Evolutionary conservation across 2,888 invertebrate genomes (phyloP), one percentile per base, ranked within the genome.

Genomic region (Elegia similella): DNA sequence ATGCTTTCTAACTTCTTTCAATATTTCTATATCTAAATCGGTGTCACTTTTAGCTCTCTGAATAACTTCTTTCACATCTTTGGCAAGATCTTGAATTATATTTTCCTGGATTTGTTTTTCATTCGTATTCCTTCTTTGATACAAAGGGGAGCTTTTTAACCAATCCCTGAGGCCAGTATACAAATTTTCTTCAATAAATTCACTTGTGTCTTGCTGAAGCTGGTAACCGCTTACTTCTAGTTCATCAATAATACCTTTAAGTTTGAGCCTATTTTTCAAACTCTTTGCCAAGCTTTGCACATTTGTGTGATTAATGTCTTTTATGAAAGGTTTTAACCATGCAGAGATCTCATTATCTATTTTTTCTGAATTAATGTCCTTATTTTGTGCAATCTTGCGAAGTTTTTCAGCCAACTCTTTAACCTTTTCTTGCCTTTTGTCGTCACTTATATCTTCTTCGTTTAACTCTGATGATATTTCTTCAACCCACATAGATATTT

Each of bases 111-210:
- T 32, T 17, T 42, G 56, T 59, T 61, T 68, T 0, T 72, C 68
- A 12, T 17, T 16, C 12, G 55, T 42, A 16, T 56, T 59, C 52
- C 43, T 58, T 15, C 50, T 52, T 48, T 66, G 59, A 50, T 70
- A 70, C 7, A 67, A 55, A 0, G 70, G 63, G 29, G 62, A 57
- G 23, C 57, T 48, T 60, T 62, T 69, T 10, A 77, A 13, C 73
- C 74, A 76, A 48, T 69, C 66, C 8, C 59, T 42, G 57, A 75
- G 61, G 7, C 56, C 65, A 43, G 59, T 64, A 46, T 55, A 54
- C 32, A 74, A 56, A 58, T 72, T 72, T 61, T 73, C 69, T 62
- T 63, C 61, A 7, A 67, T 48, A 55, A 67, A 65, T 52, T 69
- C 60, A 54, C 42, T 61, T 8, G 61, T 71, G 32, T 65, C 59